These are phyloP conservation scores for Deilephila porcellus DNA, from an alignment of 2,888 invertebrate species.

Conservation along the genomic window DNA sequence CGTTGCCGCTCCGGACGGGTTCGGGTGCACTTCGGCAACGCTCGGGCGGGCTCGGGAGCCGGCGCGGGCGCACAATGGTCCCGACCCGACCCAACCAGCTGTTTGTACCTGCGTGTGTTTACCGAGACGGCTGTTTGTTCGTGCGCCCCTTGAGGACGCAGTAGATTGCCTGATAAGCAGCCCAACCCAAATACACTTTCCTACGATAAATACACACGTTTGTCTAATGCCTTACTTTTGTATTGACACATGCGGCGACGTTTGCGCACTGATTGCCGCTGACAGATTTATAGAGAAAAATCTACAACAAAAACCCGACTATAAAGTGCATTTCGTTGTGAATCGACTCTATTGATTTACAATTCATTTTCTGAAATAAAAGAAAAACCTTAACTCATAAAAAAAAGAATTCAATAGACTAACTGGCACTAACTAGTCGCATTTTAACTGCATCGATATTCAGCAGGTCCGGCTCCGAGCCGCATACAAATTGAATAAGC, in stretches of 20 bases:
- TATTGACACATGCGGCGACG: conserved; percentile 24
- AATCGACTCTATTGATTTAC: not conserved
- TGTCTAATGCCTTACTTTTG: conserved; percentile 18
- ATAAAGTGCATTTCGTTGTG: not conserved
- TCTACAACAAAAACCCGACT: not conserved
- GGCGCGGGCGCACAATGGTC: conserved; percentile 64
- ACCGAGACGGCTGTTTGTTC: conserved; percentile 53
- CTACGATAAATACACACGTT: conserved; percentile 18
- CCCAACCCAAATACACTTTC: conserved; percentile 21
- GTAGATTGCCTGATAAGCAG: conserved; percentile 36
- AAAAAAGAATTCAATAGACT: not conserved
- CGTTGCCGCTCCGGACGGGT: conserved; percentile 66
- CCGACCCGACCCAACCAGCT: conserved; percentile 60
- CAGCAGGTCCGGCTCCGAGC: not conserved
- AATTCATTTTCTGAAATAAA: too few relatives aligned
- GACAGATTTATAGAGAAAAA: not conserved
- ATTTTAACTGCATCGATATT: not conserved
- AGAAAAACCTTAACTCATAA: too few relatives aligned
- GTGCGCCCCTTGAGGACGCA: conserved; percentile 44
- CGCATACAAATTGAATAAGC: conserved; percentile 22
- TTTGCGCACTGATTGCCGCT: conserved; percentile 7
- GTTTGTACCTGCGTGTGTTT: conserved; percentile 74
- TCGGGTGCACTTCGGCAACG: conserved; percentile 19
- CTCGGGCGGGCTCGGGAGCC: conserved; percentile 36
- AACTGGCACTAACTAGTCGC: not conserved